Evolutionary conservation across 2,888 invertebrate species (phyloP).

Genomic region (Diarsia mendica): DNA sequence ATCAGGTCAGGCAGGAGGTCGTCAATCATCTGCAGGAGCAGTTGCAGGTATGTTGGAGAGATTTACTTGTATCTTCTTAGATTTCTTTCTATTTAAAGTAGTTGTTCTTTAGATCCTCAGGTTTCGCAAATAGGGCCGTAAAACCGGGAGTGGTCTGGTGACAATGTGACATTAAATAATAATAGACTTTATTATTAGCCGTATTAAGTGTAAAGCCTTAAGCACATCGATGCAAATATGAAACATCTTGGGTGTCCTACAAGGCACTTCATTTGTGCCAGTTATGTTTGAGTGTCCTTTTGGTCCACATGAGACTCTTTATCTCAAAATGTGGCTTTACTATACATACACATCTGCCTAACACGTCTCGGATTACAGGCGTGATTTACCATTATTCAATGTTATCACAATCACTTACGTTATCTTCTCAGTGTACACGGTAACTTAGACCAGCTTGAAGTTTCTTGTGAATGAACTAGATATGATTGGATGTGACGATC

Average conservation of each 20-base stretch:
- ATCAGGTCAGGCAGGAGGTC: conserved; percentile 92
- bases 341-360: background rate
- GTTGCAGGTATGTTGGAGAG: conserved; percentile 91
- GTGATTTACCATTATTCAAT: background rate
- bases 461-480: background rate
- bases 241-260: background rate
- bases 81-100: background rate
- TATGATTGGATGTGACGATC: background rate
- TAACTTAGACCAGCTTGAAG: background rate
- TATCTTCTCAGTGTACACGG: no score
- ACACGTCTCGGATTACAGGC: background rate
- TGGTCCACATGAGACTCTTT: background rate
- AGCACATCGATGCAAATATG: background rate
- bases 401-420: background rate
- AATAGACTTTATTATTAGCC: background rate
- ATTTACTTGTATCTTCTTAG: background rate
- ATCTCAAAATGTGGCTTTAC: background rate
- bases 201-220: background rate
- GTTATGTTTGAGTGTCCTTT: background rate
- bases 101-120: background rate
- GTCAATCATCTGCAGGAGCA: conserved; percentile 93
- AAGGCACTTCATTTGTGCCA: background rate
- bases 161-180: background rate
- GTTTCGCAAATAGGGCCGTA: background rate
- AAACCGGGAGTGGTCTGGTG: no score